Evolutionary conservation across 2,113 vertebrate species (phyloP), one percentile per base, ranked within the genome.

Genomic region (Talpa occidentalis): DNA sequence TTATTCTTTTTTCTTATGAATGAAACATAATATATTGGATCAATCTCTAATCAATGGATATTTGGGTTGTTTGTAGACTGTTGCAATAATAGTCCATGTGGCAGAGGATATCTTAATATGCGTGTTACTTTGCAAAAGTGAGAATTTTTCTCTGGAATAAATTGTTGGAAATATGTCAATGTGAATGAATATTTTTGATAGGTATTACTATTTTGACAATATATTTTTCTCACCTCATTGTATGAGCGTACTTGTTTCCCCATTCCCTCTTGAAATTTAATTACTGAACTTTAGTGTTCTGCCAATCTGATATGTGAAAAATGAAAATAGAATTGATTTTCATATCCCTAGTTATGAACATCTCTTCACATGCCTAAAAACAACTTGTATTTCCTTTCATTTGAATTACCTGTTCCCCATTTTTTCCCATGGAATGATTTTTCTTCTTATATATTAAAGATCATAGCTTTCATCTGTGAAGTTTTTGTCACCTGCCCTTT

Each of bases 81-180:
- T 73, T 93, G 42, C n/a, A 52, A 26, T 88, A 60, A 52, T 73
- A 59, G 35, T 66, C 5, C 35, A 35, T 60, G 40, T 37, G 60
- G 24, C 24, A 44, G 78, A 92, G 73, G 79, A n/a, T 79, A 47
- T 67, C 35, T 84, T 52, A 40, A 4, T 73, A 16, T 54, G 12
- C 37, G 22, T 79, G n/a, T 26, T n/a, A 47, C 79, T 92, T 96
- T 69, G 17, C 17, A 84, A 69, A 49, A 73, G 30, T 83, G 44
- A 83, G 37, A 72, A n/a, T 59, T 94, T 92, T 93, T 79, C 56
- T 73, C 66, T 94, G 32, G 44, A 21, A 14, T 87, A 78, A 78
- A 66, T 83, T 87, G 44, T 82, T 88, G 44, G 62, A 78, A 66
- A 24, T 59, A 49, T 40, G 72, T 94, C 16, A 52, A 32, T 52